Evolutionary conservation across 2,113 vertebrate species (phyloP), one percentile per base, ranked within the genome.

Genomic region (Grallaria varia): DNA sequence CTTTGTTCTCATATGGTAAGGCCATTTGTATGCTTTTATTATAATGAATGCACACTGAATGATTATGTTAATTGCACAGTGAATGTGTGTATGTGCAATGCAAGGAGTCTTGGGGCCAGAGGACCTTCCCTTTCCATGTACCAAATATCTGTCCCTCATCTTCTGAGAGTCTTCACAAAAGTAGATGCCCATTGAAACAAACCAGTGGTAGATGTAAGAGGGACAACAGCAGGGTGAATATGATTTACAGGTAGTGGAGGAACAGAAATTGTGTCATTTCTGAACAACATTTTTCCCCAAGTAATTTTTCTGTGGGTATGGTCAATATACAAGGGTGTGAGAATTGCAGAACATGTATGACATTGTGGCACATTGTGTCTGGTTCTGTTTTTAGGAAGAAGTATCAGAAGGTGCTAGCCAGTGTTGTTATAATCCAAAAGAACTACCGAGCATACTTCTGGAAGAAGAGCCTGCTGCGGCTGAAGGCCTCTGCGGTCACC

Each of bases 401-500:
- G 74, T 99, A 98, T 59, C 98, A 92, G 95, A 98, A 97, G 94
- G 97, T 98, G 71, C 96, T 98, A 93, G 96, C 97, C 97, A 99
- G 98, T 96, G 97, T 97, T 12, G 87, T 99, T 94, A 97, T 97
- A 87, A 99, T 99, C 96, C 99, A 99, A 97, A 99, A 99, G 97
- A 98, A 99, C 97, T 99, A 98, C 95, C 98, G 99, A 3, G 98
- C 98, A 1, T 97, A 98, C 94, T 99, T 98, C 97, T 99, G 98
- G 98, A 98, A 98, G 87, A 97, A 97, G 21, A 87, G 84, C 42
- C 98, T 98, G 94, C 97, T 98, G 87, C 97, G 96, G 13, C 95
- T 98, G 88, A 99, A 98, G 84, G 73, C 96, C 4, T 98, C 99
- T 9, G 94, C 98, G 3, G 27, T 99, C 89, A 90, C 98, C 71